Evolutionary conservation across 2,113 vertebrate genomes (phyloP), one percentile per base, ranked within the genome.

Genomic region (Ceratotherium simum): DNA sequence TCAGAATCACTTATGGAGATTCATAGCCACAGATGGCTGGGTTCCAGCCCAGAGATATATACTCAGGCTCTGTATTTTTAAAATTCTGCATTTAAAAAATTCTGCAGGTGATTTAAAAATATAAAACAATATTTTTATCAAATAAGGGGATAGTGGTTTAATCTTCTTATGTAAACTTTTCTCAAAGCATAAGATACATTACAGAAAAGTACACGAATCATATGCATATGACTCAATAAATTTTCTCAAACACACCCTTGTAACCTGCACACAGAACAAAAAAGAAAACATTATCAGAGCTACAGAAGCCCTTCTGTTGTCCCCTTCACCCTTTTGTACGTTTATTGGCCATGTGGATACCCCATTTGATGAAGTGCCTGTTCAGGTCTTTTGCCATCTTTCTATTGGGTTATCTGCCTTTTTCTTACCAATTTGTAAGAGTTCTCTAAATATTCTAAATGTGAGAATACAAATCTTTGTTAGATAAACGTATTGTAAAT

Each of bases 81-180:
- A 51, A 81, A 95, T 91, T 93, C 29, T 93, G 29, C 17, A 93
- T 93, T 86, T n/a, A 13, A 86, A 91, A 96, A 91, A 86, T 84
- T 51, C 23, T 84, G 8, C 39, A 81, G 92, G 56, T 87, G 56
- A 97, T 94, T 96, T 96, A 46, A 96, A 93, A 96, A 81, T 96
- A 79, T 80, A 70, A 87, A 88, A 86, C 87, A 46, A 33, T 60
- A 46, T 78, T 89, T 93, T 95, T 92, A 64, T 88, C 89, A 76
- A 76, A 89, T 60, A 96, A 82, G 4, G 75, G 39, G 75, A 85
- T n/a, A 72, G 46, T 72, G 39, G 18, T 91, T 96, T 97, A 64
- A 91, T 78, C 31, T 76, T 89, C 48, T 83, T 94, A 62, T 69
- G 7, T 70, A 87, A 86, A 82, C 67, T 72, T 75, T 84, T 93